Conservation (phyloP, 1,140 invertebrate genomes). For the Megathymus violae region DNA sequence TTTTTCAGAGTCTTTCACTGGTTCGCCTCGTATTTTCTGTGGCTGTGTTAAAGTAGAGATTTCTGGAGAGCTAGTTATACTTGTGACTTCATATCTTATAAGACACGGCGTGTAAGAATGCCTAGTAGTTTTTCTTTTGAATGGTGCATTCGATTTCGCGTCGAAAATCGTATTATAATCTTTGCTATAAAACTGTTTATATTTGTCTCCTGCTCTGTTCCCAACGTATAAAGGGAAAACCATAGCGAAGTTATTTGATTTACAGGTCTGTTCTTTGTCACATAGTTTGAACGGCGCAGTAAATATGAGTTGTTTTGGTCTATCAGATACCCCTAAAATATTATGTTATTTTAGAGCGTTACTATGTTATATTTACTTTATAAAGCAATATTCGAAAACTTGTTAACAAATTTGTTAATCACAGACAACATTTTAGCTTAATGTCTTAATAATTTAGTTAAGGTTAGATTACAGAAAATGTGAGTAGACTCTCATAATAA, state of each 20-base stretch:
- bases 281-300: constrained; percentile 67
- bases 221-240: constrained; percentile 59
- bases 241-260: constrained; percentile 43
- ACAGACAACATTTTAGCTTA: too few species aligned
- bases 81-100: too few species aligned
- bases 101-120: too few species aligned
- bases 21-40: background rate
- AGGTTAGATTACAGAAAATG: too few species aligned
- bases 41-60: too few species aligned
- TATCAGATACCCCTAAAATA: constrained; percentile 52
- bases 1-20: too few species aligned
- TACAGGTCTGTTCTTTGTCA: constrained; percentile 47
- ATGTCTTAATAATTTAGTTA: too few species aligned
- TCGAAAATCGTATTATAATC: constrained; percentile 39
- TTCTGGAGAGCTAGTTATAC: too few species aligned
- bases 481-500: too few species aligned
- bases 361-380: too few species aligned
- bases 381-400: too few species aligned
- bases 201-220: constrained; percentile 37
- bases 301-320: constrained; percentile 52
- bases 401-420: too few species aligned
- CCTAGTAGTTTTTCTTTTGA: constrained; percentile 41
- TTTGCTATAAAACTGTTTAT: constrained; percentile 42
- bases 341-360: constrained; percentile 24
- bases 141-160: constrained; percentile 38